Evolutionary conservation across 2,888 invertebrate genomes (phyloP).

Genomic region (Baronia brevicornis): DNA sequence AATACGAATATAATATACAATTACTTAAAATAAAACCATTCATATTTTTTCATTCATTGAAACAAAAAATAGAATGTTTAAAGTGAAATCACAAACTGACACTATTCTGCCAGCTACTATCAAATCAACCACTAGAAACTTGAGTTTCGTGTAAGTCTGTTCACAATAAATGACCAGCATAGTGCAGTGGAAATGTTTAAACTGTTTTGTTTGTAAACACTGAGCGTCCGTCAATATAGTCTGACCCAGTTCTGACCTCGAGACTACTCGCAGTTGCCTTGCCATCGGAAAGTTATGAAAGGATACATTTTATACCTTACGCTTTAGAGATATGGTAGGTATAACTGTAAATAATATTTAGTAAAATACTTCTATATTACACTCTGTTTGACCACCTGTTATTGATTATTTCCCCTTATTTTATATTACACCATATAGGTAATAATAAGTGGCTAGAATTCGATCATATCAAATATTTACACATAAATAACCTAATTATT

Average conservation of each 20-base stretch:
- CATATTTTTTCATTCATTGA: no score
- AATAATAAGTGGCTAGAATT: no score
- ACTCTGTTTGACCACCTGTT: no score
- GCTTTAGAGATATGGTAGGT: constrained; percentile 1
- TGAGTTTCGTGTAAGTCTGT: not conserved
- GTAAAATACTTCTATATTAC: no score
- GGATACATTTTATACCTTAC: not conserved
- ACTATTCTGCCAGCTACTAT: not conserved
- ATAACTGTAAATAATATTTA: not conserved
- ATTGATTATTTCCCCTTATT: no score
- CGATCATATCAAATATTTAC: no score
- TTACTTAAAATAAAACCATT: no score
- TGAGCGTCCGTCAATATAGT: constrained; percentile 35
- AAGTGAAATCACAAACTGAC: no score
- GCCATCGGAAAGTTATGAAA: constrained; percentile 4
- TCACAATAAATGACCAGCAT: not conserved
- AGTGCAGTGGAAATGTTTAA: constrained; percentile 35
- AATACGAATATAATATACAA: no score
- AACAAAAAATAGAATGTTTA: no score
- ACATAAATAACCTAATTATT: no score
- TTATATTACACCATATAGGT: no score
- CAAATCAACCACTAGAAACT: not conserved
- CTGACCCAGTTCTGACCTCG: constrained; percentile 42
- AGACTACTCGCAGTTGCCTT: constrained; percentile 13
- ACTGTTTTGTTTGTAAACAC: constrained; percentile 54